A percentile compares a stretch with the other conserved stretches of the same genome.
These are phyloP conservation scores for Dasysyrphus tricinctus DNA, from an alignment of 2,888 invertebrate genomes.

Conservation along the genomic window DNA sequence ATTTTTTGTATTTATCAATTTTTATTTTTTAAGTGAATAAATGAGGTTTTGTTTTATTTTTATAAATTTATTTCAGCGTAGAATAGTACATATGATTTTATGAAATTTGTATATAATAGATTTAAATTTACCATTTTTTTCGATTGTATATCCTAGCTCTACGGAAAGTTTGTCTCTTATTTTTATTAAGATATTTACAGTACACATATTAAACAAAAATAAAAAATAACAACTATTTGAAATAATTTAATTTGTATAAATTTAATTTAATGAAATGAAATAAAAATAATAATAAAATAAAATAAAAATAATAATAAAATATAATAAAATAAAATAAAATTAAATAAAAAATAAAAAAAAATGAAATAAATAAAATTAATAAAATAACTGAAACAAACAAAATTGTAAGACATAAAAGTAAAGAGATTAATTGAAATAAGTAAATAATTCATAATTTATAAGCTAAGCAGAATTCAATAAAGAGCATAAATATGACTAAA, in stretches of 20 bases:
- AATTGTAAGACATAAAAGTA: too few species aligned
- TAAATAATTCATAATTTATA: too few species aligned
- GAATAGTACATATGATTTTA: constrained; percentile 37
- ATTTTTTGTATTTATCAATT: constrained; percentile 21
- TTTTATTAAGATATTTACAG: constrained; percentile 52
- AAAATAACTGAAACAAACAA: too few species aligned
- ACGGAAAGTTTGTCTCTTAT: constrained; percentile 48
- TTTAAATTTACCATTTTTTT: constrained; percentile 48
- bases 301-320: neutral
- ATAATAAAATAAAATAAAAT: too few species aligned
- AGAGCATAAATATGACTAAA: neutral
- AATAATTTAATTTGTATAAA: too few species aligned
- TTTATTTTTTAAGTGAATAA: constrained; percentile 30
- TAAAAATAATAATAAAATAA: constrained; percentile 42
- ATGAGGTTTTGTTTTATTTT: constrained; percentile 48
- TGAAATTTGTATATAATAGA: constrained; percentile 63
- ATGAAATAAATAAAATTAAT: too few species aligned
- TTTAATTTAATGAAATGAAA: constrained; percentile 1
- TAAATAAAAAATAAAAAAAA: too few species aligned
- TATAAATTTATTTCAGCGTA: constrained; percentile 28
- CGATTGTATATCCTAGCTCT: constrained; percentile 55
- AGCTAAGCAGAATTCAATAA: neutral
- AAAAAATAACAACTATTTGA: neutral
- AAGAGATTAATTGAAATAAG: too few species aligned
- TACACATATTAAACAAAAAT: neutral